phyloP scores from a whole-genome alignment of 2,113 vertebrate genomes.

The Osmerus eperlanus region DNA sequence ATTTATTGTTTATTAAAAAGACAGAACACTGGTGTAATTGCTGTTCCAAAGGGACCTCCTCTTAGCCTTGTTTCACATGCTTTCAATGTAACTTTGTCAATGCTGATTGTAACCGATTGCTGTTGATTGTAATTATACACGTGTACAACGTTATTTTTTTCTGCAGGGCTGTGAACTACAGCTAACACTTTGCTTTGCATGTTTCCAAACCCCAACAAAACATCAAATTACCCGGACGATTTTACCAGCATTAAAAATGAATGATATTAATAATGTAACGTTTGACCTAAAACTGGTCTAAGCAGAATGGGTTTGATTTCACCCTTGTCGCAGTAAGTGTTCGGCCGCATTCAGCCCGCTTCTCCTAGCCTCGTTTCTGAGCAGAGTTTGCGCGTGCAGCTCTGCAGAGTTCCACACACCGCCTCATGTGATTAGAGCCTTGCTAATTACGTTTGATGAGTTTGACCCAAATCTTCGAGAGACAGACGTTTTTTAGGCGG shows the following conservation, averaged over 20 bases:
- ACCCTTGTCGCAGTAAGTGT: slow-evolving; percentile 37
- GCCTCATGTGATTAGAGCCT: slow-evolving; percentile 58
- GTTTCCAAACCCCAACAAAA: not conserved
- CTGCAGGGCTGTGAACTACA: too few species aligned
- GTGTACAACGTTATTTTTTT: too few species aligned
- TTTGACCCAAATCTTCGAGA: slow-evolving; percentile 67
- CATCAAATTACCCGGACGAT: slow-evolving; percentile 11
- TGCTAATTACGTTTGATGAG: slow-evolving; percentile 68
- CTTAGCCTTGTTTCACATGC: too few species aligned
- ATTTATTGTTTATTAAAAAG: too few species aligned
- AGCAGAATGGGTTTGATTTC: slow-evolving; percentile 41
- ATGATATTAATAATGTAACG: slow-evolving; percentile 4
- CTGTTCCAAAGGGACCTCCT: too few species aligned
- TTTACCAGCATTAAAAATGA: not conserved
- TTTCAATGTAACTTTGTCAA: too few species aligned
- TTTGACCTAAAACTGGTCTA: slow-evolving; percentile 45
- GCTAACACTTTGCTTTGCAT: not conserved
- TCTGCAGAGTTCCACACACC: slow-evolving; percentile 48
- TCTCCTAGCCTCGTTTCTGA: slow-evolving; percentile 39
- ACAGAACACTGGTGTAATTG: too few species aligned
- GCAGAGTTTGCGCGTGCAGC: slow-evolving; percentile 48
- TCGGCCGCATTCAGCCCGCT: slow-evolving; percentile 42
- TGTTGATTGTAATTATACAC: too few species aligned
- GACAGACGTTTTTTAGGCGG: slow-evolving; percentile 48
- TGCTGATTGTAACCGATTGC: too few species aligned